These are phyloP conservation scores for Ictalurus furcatus DNA, from an alignment of 2,113 vertebrate species.

Conservation along the genomic window DNA sequence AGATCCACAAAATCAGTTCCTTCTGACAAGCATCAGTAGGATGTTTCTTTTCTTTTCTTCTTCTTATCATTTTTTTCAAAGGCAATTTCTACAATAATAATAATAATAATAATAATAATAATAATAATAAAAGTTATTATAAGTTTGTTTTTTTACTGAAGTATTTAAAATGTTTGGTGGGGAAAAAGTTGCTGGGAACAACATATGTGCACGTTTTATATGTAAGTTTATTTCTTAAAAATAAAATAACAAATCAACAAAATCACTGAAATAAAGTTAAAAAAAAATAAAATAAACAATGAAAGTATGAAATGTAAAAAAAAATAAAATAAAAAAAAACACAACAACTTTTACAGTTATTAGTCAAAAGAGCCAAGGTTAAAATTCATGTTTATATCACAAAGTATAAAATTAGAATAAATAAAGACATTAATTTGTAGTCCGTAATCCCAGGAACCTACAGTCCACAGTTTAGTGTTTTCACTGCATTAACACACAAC, in stretches of 20 bases:
- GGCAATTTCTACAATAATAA: no score
- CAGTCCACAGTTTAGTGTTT: conserved; percentile 2
- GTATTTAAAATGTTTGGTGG: not conserved
- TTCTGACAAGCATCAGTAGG: no score
- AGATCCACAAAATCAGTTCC: no score
- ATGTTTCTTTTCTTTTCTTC: no score
- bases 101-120: no score
- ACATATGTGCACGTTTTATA: not conserved
- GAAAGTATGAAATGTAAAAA: not conserved
- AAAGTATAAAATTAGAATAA: conserved; percentile 19
- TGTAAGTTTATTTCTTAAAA: conserved; percentile 12
- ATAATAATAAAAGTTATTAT: not conserved
- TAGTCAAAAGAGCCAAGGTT: not conserved
- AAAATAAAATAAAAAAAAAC: not conserved
- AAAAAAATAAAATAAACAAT: not conserved
- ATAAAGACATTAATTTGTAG: not conserved
- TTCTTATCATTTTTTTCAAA: no score
- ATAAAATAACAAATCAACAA: not conserved
- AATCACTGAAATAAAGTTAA: not conserved
- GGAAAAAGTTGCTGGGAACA: not conserved
- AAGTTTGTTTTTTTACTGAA: not conserved
- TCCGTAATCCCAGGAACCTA: not conserved
- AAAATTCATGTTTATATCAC: not conserved
- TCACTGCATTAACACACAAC: conserved; percentile 7
- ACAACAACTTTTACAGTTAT: not conserved